phyloP scores from a whole-genome alignment of 92 coral and sea anemone genomes.

The Porites cylindrica region DNA sequence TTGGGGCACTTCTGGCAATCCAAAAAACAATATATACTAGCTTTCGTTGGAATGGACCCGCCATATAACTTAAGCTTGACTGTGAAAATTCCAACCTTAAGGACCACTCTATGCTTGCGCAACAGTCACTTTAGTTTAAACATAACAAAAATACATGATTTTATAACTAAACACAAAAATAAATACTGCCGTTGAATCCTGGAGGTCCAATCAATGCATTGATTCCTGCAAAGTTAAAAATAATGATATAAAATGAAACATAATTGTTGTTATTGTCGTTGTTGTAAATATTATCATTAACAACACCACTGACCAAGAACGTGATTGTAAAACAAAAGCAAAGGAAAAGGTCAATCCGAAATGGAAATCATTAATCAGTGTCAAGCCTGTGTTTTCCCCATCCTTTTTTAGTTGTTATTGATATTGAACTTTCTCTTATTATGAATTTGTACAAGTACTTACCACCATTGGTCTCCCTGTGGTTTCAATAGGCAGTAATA shows the following conservation, averaged over 20 bases:
- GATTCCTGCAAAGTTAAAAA: background rate
- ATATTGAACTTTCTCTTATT: too few species aligned
- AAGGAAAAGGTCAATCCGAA: background rate
- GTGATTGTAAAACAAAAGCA: background rate
- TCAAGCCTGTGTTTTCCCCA: background rate
- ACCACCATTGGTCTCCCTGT: slow-evolving; percentile 95
- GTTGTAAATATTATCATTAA: background rate
- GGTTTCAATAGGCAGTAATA: slow-evolving; percentile 93
- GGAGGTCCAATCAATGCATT: background rate
- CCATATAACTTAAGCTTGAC: background rate
- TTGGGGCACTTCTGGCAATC: background rate
- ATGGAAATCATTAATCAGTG: background rate
- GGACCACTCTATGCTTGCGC: background rate
- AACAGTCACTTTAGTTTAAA: background rate
- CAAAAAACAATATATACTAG: background rate
- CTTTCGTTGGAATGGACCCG: background rate
- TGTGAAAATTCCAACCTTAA: too few species aligned
- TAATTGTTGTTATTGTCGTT: too few species aligned
- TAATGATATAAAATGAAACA: background rate
- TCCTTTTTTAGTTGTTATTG: too few species aligned
- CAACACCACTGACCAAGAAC: background rate
- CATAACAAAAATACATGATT: background rate
- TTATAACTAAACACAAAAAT: background rate
- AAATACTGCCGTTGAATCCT: background rate
- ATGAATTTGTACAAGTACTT: slow-evolving; percentile 8